phyloP scores from a whole-genome alignment of 2,888 invertebrate species.

The Lasioglossum calceatum region DNA sequence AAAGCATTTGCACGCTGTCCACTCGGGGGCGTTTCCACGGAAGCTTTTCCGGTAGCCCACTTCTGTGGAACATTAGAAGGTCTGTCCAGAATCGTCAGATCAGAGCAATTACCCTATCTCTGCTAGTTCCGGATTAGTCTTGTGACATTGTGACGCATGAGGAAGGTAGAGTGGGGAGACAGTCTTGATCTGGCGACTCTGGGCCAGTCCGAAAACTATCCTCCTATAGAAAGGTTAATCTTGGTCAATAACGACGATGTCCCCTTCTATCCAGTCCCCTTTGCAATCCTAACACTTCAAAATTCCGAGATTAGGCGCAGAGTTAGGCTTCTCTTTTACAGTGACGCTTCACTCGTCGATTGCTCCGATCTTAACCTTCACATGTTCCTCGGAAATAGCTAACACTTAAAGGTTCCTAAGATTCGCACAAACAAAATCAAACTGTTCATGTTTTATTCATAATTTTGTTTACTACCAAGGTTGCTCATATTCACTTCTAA shows the following conservation, averaged over 20 bases:
- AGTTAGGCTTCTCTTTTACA: neutral
- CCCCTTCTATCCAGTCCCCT: too few relatives aligned
- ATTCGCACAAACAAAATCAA: neutral
- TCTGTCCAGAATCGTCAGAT: too few relatives aligned
- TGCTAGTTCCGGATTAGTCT: too few relatives aligned
- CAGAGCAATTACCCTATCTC: too few relatives aligned
- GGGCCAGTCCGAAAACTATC: too few relatives aligned
- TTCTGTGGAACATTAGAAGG: neutral
- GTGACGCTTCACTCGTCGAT: slow-evolving; percentile 11
- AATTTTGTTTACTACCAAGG: neutral
- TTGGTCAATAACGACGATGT: too few relatives aligned
- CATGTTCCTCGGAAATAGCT: neutral
- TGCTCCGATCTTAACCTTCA: neutral
- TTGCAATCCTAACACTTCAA: neutral
- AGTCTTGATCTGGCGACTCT: too few relatives aligned
- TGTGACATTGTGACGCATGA: too few relatives aligned
- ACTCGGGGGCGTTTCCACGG: slow-evolving; percentile 13
- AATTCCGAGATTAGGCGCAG: slow-evolving; percentile 22
- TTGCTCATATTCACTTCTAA: neutral
- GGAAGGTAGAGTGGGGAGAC: too few relatives aligned
- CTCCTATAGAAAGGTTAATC: too few relatives aligned
- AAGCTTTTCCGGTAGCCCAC: slow-evolving; percentile 3
- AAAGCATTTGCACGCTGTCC: neutral
- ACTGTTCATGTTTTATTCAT: neutral
- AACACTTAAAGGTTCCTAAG: neutral